phyloP scores from a whole-genome alignment of 2,113 vertebrate genomes.

The Philantomba maxwellii region DNA sequence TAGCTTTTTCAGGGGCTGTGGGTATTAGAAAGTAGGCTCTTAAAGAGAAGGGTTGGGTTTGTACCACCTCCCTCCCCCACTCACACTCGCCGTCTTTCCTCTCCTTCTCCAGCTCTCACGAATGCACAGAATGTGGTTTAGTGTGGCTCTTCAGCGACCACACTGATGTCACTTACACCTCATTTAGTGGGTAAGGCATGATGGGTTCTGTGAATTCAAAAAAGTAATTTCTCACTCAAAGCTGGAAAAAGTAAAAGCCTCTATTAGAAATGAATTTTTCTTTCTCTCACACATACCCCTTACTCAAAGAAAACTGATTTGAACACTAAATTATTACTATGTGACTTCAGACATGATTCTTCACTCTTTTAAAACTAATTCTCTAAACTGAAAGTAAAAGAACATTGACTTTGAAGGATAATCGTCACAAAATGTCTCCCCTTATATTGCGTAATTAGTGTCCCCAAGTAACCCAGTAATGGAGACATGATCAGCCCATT shows the following conservation, averaged over 20 bases:
- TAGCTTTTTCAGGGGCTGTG: not conserved
- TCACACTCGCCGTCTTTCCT: not conserved
- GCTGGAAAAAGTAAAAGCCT: not conserved
- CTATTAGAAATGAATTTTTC: not conserved
- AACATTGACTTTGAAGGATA: not conserved
- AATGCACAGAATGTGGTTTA: not conserved
- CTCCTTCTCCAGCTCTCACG: not conserved
- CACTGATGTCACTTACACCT: not conserved
- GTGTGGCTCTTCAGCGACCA: not conserved
- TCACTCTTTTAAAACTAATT: not conserved
- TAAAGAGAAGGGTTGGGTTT: not conserved
- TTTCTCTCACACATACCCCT: not conserved
- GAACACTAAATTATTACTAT: not conserved
- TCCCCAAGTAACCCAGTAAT: not conserved
- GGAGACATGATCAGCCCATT: not conserved
- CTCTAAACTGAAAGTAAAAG: not conserved
- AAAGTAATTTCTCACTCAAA: not conserved
- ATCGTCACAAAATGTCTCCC: not conserved
- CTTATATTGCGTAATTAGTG: not conserved
- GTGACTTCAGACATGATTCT: not conserved
- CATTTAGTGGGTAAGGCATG: not conserved
- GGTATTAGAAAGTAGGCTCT: not conserved
- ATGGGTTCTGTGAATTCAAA: not conserved
- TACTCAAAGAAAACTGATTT: not conserved
- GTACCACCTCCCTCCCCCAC: too few species aligned